phyloP scores from a whole-genome alignment of 2,797 vertebrate species.

The Sebastes kiyomatsui region DNA sequence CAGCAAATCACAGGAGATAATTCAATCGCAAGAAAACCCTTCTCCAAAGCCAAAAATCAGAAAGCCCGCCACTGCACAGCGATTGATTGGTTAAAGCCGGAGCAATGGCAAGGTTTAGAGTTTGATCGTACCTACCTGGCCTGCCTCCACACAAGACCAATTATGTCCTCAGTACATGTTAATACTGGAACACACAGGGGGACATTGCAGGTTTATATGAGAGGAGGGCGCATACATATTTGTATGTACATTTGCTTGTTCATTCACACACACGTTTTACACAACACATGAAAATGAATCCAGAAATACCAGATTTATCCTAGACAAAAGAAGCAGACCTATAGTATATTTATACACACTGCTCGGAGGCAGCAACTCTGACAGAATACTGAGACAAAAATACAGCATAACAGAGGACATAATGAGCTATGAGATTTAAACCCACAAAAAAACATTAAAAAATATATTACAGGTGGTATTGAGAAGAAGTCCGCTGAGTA shows the following conservation, averaged over 20 bases:
- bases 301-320: neutral
- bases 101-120: slow-evolving; percentile 42
- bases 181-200: slow-evolving; percentile 83
- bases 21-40: slow-evolving; percentile 22
- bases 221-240: neutral
- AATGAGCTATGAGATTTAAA: neutral
- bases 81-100: slow-evolving; percentile 71
- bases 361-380: neutral
- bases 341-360: neutral
- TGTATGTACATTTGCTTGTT: neutral
- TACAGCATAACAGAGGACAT: neutral
- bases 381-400: neutral
- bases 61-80: slow-evolving; percentile 39
- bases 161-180: slow-evolving; percentile 77
- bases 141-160: slow-evolving; percentile 64
- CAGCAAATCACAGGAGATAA: slow-evolving; percentile 38
- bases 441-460: neutral
- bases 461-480: neutral
- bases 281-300: neutral
- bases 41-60: slow-evolving; percentile 56
- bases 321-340: neutral
- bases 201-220: slow-evolving; percentile 53
- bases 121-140: slow-evolving; percentile 79
- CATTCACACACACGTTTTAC: neutral
- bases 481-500: neutral